A percentile compares a stretch with the other conserved stretches of the same genome.
phyloP scores from a whole-genome alignment of 2,888 invertebrate species.

The Cerastis rubricosa region DNA sequence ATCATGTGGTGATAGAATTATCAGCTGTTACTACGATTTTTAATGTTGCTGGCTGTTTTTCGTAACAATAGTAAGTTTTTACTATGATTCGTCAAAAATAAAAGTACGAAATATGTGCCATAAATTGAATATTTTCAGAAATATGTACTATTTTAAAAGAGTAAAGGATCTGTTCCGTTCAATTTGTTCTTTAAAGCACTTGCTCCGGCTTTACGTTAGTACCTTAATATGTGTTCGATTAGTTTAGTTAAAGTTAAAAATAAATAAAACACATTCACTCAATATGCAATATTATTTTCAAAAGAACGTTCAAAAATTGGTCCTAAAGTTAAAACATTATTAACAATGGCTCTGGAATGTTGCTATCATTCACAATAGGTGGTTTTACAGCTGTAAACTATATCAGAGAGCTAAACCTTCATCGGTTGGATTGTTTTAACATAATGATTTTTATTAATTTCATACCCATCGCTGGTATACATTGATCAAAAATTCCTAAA shows the following conservation, averaged over 20 bases:
- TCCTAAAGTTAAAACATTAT: slow-evolving; percentile 90
- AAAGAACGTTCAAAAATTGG: slow-evolving; percentile 91
- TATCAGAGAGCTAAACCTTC: slow-evolving; percentile 82
- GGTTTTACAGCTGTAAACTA: slow-evolving; percentile 78
- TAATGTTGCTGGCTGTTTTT: slow-evolving; percentile 26
- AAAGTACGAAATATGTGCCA: slow-evolving; percentile 70
- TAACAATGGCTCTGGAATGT: slow-evolving; percentile 91
- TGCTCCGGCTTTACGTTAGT: slow-evolving; percentile 72
- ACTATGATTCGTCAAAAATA: slow-evolving; percentile 36
- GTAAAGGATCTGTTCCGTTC: slow-evolving; percentile 4
- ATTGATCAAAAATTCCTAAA: slow-evolving; percentile 71
- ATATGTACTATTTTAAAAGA: slow-evolving; percentile 30
- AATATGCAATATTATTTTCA: slow-evolving; percentile 91
- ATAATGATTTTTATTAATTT: slow-evolving; percentile 62
- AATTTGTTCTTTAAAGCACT: slow-evolving; percentile 79
- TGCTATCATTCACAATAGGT: slow-evolving; percentile 84
- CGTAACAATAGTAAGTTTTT: slow-evolving; percentile 41
- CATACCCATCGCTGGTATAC: slow-evolving; percentile 66
- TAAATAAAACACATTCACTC: slow-evolving; percentile 79
- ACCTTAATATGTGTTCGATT: slow-evolving; percentile 39
- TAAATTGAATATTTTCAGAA: slow-evolving; percentile 54
- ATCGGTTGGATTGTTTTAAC: slow-evolving; percentile 55
- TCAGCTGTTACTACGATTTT: slow-evolving; percentile 29
- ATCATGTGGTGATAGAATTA: slow-evolving; percentile 89
- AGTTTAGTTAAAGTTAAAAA: slow-evolving; percentile 53